Base-by-base conservation (phyloP, 2,113 vertebrate species). In the Notothenia coriiceps region DNA sequence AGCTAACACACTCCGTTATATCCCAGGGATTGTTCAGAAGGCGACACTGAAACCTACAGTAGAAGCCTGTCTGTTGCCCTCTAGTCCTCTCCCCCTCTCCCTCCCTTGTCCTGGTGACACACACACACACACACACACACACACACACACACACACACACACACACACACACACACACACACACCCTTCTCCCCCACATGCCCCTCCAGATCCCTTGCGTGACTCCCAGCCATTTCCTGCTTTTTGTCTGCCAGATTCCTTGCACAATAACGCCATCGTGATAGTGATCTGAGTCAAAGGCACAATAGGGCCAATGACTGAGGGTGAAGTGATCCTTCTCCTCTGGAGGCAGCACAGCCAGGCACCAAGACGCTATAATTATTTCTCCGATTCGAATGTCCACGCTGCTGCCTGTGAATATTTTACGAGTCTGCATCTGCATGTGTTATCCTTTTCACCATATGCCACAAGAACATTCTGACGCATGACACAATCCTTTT, bases 211-310 rank as follows among this genome's bases (percentile, higher is more conserved):
- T 91, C 89, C 89, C 90, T 93, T 94, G 94, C 93, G 93, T 94
- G 93, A 94, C 94, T 94, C 87, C 87, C 85, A 75, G 92, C 88
- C 89, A 93, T 94, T 95, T 94, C 93, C 93, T 95, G 93, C 93
- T 93, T 93, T 93, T 95, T 94, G 92, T 94, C 90, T 93, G 89
- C 89, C 84, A 89, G 88, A 94, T 93, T 94, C 92, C 92, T 88
- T 83, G 86, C 91, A 92, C 91, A 92, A 94, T 93, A 91, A 93
- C 93, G 89, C 88, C 87, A 60, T 90, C 85, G 75, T 89, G 94
- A 95, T 95, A 94, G 82, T 71, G 89, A 95, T 94, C 93, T 94
- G 86, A 93, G 87, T 90, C 86, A 89, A 89, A 89, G 80, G 90
- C 93, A 95, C 93, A 94, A 94, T 93, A 86, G 85, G 83, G 78